Evolutionary conservation across 2,797 vertebrate genomes (phyloP).

Genomic region (Ptychobarbus kaznakovi): DNA sequence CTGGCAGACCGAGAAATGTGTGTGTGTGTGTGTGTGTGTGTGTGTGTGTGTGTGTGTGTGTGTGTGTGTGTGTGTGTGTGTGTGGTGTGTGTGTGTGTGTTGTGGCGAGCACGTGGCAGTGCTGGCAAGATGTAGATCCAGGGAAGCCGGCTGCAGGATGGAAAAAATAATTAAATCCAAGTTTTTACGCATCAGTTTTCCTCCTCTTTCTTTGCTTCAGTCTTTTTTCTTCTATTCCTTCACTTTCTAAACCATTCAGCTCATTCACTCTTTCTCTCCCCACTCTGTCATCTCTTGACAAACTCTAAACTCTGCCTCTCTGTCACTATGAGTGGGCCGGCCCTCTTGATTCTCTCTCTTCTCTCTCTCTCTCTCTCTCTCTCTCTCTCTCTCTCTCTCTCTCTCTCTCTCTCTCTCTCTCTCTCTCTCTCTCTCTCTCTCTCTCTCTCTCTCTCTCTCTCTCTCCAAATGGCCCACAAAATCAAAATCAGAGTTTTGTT

Average conservation of each 20-base stretch:
- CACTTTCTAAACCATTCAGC: constrained; percentile 30
- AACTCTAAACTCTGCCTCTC: constrained; percentile 45
- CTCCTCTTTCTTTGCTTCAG: constrained; percentile 20
- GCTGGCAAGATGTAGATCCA: constrained; percentile 68
- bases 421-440: neutral
- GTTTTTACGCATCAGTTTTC: neutral
- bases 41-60: constrained; percentile 54
- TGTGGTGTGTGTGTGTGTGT: constrained; percentile 50
- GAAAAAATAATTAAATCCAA: constrained; percentile 35
- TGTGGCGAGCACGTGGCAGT: constrained; percentile 48
- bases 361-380: neutral
- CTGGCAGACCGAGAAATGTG: constrained; percentile 67
- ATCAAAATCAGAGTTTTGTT: neutral
- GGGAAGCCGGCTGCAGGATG: constrained; percentile 39
- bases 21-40: constrained; percentile 51
- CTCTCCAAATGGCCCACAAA: neutral
- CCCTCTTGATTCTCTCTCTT: constrained; percentile 21
- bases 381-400: neutral
- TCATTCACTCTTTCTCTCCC: constrained; percentile 33
- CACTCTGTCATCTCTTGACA: constrained; percentile 36
- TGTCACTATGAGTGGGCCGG: constrained; percentile 56
- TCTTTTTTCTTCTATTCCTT: constrained; percentile 68
- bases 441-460: neutral
- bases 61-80: constrained; percentile 49
- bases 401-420: constrained; percentile 2